Conservation (phyloP, 30 jellyfish, hydroid and myxozoan species). For the Nemopilema nomurai region DNA sequence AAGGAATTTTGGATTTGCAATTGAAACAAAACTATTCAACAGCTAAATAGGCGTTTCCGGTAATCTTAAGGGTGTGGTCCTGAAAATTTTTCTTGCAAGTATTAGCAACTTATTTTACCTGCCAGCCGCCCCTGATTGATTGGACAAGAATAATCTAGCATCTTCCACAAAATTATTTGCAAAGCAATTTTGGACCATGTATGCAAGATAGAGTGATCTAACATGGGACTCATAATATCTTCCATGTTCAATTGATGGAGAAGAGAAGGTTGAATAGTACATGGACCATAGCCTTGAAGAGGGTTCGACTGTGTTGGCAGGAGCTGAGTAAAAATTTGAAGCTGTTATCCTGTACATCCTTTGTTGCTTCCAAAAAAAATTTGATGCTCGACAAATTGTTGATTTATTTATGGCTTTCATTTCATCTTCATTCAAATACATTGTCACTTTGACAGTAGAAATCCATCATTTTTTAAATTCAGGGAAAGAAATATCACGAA, state of each 20-base stretch:
- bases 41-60: too few species aligned
- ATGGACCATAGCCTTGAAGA: constrained; percentile 16
- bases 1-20: too few species aligned
- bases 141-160: not conserved
- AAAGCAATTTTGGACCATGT: not conserved
- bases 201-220: not conserved
- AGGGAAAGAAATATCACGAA: not conserved
- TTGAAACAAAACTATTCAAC: too few species aligned
- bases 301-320: constrained; percentile 31
- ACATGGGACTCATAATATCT: constrained; percentile 12
- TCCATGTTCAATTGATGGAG: constrained; percentile 25
- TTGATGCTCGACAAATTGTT: constrained; percentile 1
- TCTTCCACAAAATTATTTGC: not conserved
- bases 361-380: constrained; percentile 14
- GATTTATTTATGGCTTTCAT: not conserved
- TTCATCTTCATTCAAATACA: not conserved
- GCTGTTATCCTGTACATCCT: constrained; percentile 17
- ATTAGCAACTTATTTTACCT: too few species aligned
- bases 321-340: constrained; percentile 23
- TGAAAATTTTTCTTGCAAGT: too few species aligned
- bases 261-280: constrained; percentile 3
- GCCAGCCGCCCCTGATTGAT: too few species aligned
- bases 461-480: constrained; percentile 10
- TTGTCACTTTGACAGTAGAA: not conserved
- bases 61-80: too few species aligned